Conservation (phyloP, 2,888 invertebrate genomes). For the Pardosa pseudoannulata region DNA sequence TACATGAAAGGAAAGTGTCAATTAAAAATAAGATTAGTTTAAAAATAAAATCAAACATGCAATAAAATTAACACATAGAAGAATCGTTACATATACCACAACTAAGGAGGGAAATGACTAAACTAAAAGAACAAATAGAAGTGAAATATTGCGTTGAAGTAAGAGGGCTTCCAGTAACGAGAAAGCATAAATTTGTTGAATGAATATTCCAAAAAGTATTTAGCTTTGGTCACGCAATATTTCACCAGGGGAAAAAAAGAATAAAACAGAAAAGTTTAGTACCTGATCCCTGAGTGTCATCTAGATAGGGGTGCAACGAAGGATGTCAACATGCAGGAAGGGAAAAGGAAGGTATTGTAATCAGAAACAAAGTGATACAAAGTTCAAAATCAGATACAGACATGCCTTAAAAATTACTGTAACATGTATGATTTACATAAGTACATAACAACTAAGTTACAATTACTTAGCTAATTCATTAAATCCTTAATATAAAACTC, state of each 20-base stretch:
- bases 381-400: constrained; percentile 5
- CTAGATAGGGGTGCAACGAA: constrained; percentile 62
- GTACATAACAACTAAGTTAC: too few species aligned
- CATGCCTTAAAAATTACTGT: background rate
- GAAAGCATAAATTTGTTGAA: background rate
- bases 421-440: too few species aligned
- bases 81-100: too few species aligned
- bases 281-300: constrained; percentile 62
- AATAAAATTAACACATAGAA: background rate
- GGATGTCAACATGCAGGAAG: constrained; percentile 68
- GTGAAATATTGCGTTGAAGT: background rate
- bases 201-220: background rate
- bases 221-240: background rate
- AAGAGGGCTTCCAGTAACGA: background rate
- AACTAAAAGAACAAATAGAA: too few species aligned
- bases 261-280: constrained; percentile 37
- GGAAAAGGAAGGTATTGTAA: constrained; percentile 46
- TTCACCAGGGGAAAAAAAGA: constrained; percentile 15
- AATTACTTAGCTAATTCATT: too few species aligned
- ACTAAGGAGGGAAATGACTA: too few species aligned
- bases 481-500: too few species aligned
- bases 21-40: too few species aligned
- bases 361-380: constrained; percentile 33
- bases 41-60: background rate
- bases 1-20: too few species aligned